Percentiles rank a stretch among this genome's conserved stretches.
phyloP scores from a whole-genome alignment of 2,113 vertebrate genomes.

The Tautogolabrus adspersus region DNA sequence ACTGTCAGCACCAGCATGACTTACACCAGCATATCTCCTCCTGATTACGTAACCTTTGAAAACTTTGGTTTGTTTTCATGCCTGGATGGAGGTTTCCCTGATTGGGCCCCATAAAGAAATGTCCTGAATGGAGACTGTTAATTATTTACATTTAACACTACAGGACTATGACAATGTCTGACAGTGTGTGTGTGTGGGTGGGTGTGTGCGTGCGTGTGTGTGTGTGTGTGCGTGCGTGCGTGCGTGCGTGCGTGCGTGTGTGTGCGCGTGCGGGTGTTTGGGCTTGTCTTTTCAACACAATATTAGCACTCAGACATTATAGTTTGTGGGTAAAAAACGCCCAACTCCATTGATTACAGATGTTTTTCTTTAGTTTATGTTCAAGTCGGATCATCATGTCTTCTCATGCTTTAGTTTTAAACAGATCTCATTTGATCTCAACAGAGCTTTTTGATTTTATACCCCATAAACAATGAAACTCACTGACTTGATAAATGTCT shows the following conservation, averaged over 20 bases:
- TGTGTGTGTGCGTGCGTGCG: neutral
- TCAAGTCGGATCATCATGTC: no score
- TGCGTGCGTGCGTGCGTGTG: no score
- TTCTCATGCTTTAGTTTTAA: no score
- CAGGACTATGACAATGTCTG: neutral
- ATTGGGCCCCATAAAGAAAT: slow-evolving; percentile 10
- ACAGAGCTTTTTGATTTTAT: no score
- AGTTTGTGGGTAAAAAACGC: neutral
- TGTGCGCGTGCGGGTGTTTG: neutral
- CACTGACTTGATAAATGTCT: no score
- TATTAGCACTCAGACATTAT: neutral
- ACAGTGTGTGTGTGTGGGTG: neutral
- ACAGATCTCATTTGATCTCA: no score
- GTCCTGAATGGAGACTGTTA: neutral
- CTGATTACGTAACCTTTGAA: neutral
- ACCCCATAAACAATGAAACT: no score
- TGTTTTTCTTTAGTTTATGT: no score
- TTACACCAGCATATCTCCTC: neutral
- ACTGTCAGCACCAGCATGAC: slow-evolving; percentile 23
- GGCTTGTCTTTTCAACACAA: neutral
- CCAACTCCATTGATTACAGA: no score
- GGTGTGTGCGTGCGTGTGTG: neutral
- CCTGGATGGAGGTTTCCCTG: slow-evolving; percentile 15
- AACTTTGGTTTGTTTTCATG: slow-evolving; percentile 26
- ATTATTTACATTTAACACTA: neutral